These are phyloP conservation scores for Myiozetetes cayanensis DNA, from an alignment of 2,113 vertebrate genomes.

Conservation along the genomic window DNA sequence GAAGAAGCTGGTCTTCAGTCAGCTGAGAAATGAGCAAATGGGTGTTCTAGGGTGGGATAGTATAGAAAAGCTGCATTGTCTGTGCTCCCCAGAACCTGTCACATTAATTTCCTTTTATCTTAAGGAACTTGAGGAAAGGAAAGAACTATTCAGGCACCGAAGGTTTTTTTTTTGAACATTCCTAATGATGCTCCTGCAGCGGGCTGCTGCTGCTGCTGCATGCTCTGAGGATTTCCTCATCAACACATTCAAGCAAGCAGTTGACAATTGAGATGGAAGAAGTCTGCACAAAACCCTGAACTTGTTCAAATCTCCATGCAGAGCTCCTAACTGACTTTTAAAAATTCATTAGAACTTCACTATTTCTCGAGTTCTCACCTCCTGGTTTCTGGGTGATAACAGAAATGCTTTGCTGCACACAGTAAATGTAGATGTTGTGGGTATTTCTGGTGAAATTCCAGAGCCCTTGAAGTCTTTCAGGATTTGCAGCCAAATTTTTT, in stretches of 20 bases:
- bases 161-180: background rate
- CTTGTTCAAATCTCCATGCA: background rate
- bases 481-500: background rate
- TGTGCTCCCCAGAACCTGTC: background rate
- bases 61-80: background rate
- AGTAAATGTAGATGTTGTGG: background rate
- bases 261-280: background rate
- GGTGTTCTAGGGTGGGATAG: background rate
- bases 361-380: background rate
- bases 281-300: background rate
- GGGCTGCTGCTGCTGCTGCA: background rate
- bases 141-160: background rate
- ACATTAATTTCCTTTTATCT: background rate
- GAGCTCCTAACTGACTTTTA: background rate
- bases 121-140: background rate
- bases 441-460: background rate
- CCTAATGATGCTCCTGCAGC: background rate
- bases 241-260: background rate
- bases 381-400: background rate
- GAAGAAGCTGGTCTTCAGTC: background rate
- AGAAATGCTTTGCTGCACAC: background rate
- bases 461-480: background rate
- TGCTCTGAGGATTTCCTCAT: background rate
- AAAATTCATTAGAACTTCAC: background rate
- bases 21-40: background rate